Base-by-base conservation (phyloP, 53 echinoderm and acorn worm species). In the Echinometra lucunter region DNA sequence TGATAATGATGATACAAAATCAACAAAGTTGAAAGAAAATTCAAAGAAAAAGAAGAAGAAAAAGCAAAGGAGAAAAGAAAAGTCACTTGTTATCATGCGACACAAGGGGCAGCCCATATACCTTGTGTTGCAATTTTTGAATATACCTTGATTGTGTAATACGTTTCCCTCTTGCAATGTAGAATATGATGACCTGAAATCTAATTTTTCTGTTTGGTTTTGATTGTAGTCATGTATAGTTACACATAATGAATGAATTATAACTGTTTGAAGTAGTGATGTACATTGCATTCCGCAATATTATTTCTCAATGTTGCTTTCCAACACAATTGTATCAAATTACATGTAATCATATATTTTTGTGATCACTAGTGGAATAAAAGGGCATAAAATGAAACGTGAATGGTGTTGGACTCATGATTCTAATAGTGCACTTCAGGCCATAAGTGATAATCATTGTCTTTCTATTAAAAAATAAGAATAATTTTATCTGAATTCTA, bases 301-400 rank as follows among this genome's bases (percentile, higher is more conserved):
- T 47, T 40, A 4, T 81, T 47, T 85, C 28, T 85, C 40, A 85
- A 8, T 53, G 85, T 85, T n/a, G 49, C 49, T 47, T 81, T 85
- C 30, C 28, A 49, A n/a, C 47, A 49, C 28, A 27, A 47, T 28
- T 25, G 49, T 85, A 85, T 85, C 85, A 85, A 27, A 78, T 72
- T 78, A 56, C 56, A 56, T 56, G 56, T 9, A 13, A 49, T 42
- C 81, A 81, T 85, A 85, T 85, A 85, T 85, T 85, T 85, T 85
- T 85, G 85, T 85, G 47, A 85, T 85, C 85, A 85, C 85, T 47
- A 49, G 85, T 85, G 85, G 49, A 85, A 37, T 85, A 57, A 88
- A 60, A 89, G 89, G 89, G 49, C 57, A 60, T 89, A 89, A 89
- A 89, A 89, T 89, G 40, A 37, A 89, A 89, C 63, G n/a, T n/a